Conservation (phyloP, 2,888 invertebrate genomes). For the Cheilosia impressa region DNA sequence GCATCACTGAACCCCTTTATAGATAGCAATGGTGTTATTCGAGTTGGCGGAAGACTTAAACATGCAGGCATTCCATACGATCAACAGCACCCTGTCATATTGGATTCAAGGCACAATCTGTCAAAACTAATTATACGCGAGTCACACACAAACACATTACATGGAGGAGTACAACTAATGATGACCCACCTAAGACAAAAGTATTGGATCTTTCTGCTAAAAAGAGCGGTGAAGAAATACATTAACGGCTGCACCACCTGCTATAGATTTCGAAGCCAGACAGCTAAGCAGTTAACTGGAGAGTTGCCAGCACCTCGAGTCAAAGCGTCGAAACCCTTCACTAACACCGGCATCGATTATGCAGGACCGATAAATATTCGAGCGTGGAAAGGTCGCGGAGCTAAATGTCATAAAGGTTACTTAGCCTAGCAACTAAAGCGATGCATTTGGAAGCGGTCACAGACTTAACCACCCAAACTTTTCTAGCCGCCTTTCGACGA, state of each 20-base stretch:
- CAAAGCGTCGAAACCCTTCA: background rate
- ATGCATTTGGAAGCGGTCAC: no score
- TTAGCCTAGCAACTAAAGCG: slow-evolving; percentile 71
- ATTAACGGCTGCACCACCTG: no score
- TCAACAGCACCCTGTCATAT: background rate
- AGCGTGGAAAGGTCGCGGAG: no score
- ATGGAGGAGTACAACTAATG: slow-evolving; percentile 5
- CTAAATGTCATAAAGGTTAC: slow-evolving; percentile 54
- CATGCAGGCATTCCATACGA: background rate
- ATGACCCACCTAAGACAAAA: background rate
- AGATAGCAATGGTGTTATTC: background rate
- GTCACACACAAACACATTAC: background rate
- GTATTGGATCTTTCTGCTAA: no score
- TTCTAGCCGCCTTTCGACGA: slow-evolving; percentile 63
- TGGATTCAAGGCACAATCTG: background rate
- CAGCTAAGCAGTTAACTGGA: slow-evolving; percentile 38
- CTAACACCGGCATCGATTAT: slow-evolving; percentile 70
- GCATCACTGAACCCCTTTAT: background rate
- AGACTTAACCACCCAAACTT: no score
- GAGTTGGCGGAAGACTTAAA: background rate
- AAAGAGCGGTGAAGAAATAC: no score
- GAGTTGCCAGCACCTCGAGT: slow-evolving; percentile 8
- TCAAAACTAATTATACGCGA: background rate
- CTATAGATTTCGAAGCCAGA: slow-evolving; percentile 10
- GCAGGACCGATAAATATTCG: slow-evolving; percentile 68